Base-by-base conservation (phyloP, 1,140 invertebrate genomes). In the Delia radicum region DNA sequence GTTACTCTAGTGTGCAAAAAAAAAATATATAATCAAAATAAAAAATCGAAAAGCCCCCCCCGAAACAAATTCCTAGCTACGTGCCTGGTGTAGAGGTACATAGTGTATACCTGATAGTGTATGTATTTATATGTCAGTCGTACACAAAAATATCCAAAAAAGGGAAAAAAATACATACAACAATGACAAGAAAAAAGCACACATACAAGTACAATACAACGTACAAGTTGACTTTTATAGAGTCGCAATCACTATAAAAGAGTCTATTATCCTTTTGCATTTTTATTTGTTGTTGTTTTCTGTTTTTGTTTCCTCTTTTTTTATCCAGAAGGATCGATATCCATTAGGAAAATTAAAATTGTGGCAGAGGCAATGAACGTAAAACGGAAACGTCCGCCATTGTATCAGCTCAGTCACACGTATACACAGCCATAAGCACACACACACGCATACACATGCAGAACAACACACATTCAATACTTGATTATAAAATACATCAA, bases 281-380 rank as follows among this genome's bases (percentile, higher is more conserved):
- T 78, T 65, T n/a, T 8, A 28, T 12, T n/a, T 65, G 24, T 65
- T 65, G 24, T 63, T 65, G 26, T 65, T 69, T 33, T 33, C 37
- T 69, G n/a, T 61, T 73, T 73, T 31, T 37, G 27, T 42, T 73
- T 73, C 42, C n/a, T 73, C 48, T 48, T 24, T n/a, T 55, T 61
- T 72, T 73, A 74, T 55, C 67, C 69, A 75, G 67, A 76, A 76
- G 83, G 81, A 85, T 85, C 83, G 83, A 85, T 85, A 85, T 85
- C 83, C 83, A 85, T 85, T 85, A 85, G 83, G 82, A 85, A 85
- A 85, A 85, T 85, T 85, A 85, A 84, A 85, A 85, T 83, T 85
- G 82, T 80, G 83, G 83, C 83, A 85, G 83, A 85, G 82, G 83
- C 83, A 85, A 85, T 84, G 83, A 85, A 85, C 83, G 83, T 81